These are phyloP conservation scores for Haliclona indistincta DNA, from an alignment of 37 sponge, comb jelly and placozoan genomes.

Conservation along the genomic window DNA sequence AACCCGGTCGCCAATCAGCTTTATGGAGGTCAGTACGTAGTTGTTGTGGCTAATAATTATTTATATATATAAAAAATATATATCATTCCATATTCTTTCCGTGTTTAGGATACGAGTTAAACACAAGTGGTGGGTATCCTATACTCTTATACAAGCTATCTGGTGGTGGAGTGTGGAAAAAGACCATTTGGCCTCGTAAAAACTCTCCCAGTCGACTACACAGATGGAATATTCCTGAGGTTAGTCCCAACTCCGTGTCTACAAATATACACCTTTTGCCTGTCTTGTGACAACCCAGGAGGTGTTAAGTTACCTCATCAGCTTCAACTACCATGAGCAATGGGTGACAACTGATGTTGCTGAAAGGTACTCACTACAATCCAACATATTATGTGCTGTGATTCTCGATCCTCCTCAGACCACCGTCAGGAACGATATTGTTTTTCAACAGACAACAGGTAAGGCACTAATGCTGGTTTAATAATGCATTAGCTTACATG, in stretches of 20 bases:
- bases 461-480: neutral
- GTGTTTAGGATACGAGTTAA: slow-evolving; percentile 23
- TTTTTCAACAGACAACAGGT: slow-evolving; percentile 57
- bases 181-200: slow-evolving; percentile 36
- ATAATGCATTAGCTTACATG: too few species aligned
- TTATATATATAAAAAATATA: too few species aligned
- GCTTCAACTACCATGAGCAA: slow-evolving; percentile 37
- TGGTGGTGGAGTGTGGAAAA: slow-evolving; percentile 23
- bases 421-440: slow-evolving; percentile 58
- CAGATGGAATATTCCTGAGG: slow-evolving; percentile 50
- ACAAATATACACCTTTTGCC: neutral
- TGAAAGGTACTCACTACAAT: slow-evolving; percentile 6
- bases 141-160: slow-evolving; percentile 1
- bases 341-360: slow-evolving; percentile 40
- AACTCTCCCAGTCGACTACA: slow-evolving; percentile 21
- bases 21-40: too few species aligned
- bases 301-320: slow-evolving; percentile 65
- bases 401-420: slow-evolving; percentile 12
- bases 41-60: too few species aligned
- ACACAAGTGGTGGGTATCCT: neutral
- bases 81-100: too few species aligned
- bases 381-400: neutral
- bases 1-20: too few species aligned
- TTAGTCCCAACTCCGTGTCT: neutral
- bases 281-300: slow-evolving; percentile 10